Conservation (phyloP, 1,140 invertebrate species). For the Nephotettix cincticeps region DNA sequence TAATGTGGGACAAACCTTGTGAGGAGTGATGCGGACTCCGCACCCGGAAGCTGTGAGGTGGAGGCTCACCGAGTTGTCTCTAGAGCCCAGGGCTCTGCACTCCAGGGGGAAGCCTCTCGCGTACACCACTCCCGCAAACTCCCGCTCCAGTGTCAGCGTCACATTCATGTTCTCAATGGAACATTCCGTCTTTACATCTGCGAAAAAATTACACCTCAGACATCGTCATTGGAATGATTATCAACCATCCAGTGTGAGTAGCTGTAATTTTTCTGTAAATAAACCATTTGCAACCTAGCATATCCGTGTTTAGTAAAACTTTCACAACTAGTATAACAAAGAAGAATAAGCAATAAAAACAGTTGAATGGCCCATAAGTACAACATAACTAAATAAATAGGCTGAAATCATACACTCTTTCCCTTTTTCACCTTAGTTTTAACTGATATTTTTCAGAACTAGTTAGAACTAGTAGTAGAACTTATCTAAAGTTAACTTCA, state of each 20-base stretch:
- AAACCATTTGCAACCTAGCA: not conserved
- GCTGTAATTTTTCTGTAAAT: not conserved
- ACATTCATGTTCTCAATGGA: conserved; percentile 14
- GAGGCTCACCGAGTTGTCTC: conserved; percentile 5
- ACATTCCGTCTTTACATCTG: conserved; percentile 24
- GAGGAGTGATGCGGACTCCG: conserved; percentile 23
- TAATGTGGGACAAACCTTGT: conserved; percentile 11
- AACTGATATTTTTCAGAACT: too few relatives aligned
- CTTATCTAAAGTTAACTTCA: too few relatives aligned
- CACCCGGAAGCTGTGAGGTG: conserved; percentile 23
- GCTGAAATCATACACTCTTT: too few relatives aligned
- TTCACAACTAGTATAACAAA: not conserved
- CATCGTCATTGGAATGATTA: not conserved
- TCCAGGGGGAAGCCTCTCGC: conserved; percentile 29
- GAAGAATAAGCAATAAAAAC: not conserved
- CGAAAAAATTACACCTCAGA: not conserved
- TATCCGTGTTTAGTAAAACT: not conserved
- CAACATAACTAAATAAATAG: too few relatives aligned
- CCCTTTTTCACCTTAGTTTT: too few relatives aligned
- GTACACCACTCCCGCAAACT: conserved; percentile 27
- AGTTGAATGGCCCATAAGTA: too few relatives aligned
- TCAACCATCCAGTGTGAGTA: not conserved
- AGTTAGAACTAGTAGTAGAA: too few relatives aligned
- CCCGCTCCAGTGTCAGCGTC: conserved; percentile 11
- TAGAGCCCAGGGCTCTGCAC: conserved; percentile 12